phyloP scores from a whole-genome alignment of 2,888 invertebrate species.

The Opisthograptis luteolata region DNA sequence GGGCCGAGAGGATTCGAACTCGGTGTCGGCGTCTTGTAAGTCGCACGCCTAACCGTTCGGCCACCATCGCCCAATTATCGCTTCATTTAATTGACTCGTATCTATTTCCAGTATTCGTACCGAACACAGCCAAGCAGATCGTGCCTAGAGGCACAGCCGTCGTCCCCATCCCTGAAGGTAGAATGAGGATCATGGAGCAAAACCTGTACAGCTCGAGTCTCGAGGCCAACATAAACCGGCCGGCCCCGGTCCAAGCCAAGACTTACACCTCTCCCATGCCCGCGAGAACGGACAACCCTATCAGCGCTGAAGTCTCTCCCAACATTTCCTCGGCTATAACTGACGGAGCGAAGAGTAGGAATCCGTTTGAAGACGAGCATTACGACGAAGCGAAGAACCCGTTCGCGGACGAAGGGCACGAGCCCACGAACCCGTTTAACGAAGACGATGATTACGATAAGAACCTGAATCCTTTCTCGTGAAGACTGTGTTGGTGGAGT shows the following conservation, averaged over 20 bases:
- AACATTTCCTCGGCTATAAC: conserved; percentile 55
- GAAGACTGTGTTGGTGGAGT: conserved; percentile 29
- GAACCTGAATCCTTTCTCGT: conserved; percentile 89
- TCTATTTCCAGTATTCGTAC: conserved; percentile 59
- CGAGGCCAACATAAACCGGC: conserved; percentile 82
- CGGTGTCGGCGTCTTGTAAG: too few relatives aligned
- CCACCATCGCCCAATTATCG: too few relatives aligned
- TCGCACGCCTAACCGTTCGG: too few relatives aligned
- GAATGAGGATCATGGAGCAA: conserved; percentile 82
- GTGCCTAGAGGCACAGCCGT: conserved; percentile 68
- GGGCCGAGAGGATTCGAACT: too few relatives aligned
- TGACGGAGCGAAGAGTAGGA: conserved; percentile 43
- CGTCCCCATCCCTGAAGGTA: conserved; percentile 83
- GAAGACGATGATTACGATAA: conserved; percentile 88
- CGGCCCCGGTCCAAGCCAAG: conserved; percentile 55
- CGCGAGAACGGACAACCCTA: conserved; percentile 41
- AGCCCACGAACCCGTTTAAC: conserved; percentile 82
- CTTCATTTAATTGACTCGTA: too few relatives aligned
- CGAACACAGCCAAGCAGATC: conserved; percentile 60
- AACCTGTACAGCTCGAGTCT: conserved; percentile 85
- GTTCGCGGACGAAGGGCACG: conserved; percentile 84
- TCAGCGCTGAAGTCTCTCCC: conserved; percentile 40
- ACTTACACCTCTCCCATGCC: conserved; percentile 47
- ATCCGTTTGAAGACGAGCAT: conserved; percentile 74
- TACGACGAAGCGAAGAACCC: conserved; percentile 88